Percentiles rank a stretch among this genome's conserved stretches.
phyloP scores from a whole-genome alignment of 2,113 vertebrate species.

The Macaca fascicularis region T2T-MFA8v1.1 NC_088376.1:145245501-145246000 shows the following conservation, averaged over 20 bases:
- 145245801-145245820: neutral
- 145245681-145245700: neutral
- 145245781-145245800: neutral
- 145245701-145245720: neutral
- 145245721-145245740: neutral
- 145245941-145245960: neutral
- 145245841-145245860: neutral
- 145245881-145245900: neutral
- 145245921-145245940: neutral
- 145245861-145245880: neutral
- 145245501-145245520: too few species aligned
- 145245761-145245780: neutral
- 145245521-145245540: too few species aligned
- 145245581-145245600: too few species aligned
- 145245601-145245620: too few species aligned
- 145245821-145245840: neutral
- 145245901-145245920: neutral
- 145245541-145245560: too few species aligned
- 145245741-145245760: neutral
- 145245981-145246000: neutral
- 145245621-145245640: too few species aligned
- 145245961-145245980: neutral
- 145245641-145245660: too few species aligned
- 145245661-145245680: neutral
- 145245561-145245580: too few species aligned